phyloP scores from a whole-genome alignment of 2,797 vertebrate species.

The Spinus pinus region DNA sequence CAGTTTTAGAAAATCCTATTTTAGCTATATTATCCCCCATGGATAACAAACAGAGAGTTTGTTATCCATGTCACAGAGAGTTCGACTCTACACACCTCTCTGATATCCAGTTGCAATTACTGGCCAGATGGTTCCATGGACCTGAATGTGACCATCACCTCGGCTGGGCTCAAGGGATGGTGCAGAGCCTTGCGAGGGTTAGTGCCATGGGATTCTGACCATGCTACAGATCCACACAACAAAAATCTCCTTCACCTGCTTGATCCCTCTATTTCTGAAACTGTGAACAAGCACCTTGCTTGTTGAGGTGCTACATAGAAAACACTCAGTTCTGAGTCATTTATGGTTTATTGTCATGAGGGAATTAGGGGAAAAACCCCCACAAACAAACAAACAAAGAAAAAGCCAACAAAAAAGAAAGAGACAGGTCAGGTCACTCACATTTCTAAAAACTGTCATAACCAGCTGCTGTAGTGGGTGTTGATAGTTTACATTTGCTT shows the following conservation, averaged over 20 bases:
- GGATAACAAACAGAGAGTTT: neutral
- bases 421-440: neutral
- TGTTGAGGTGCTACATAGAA: neutral
- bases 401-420: neutral
- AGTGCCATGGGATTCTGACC: neutral
- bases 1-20: conserved; percentile 36
- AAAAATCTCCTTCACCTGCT: neutral
- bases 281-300: neutral
- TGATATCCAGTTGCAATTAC: neutral
- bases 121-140: neutral
- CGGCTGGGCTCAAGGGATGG: too few relatives aligned
- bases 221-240: neutral
- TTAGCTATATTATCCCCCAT: neutral
- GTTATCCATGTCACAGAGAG: neutral
- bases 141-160: neutral
- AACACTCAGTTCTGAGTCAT: neutral
- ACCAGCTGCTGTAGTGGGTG: neutral
- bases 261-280: neutral
- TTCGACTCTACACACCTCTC: neutral
- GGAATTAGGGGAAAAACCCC: neutral
- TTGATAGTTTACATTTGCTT: neutral
- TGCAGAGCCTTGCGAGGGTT: neutral
- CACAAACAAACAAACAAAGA: neutral
- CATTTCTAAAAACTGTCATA: neutral
- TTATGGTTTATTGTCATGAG: neutral